Conservation (phyloP, 2,113 vertebrate genomes). For the Narcine bancroftii region DNA sequence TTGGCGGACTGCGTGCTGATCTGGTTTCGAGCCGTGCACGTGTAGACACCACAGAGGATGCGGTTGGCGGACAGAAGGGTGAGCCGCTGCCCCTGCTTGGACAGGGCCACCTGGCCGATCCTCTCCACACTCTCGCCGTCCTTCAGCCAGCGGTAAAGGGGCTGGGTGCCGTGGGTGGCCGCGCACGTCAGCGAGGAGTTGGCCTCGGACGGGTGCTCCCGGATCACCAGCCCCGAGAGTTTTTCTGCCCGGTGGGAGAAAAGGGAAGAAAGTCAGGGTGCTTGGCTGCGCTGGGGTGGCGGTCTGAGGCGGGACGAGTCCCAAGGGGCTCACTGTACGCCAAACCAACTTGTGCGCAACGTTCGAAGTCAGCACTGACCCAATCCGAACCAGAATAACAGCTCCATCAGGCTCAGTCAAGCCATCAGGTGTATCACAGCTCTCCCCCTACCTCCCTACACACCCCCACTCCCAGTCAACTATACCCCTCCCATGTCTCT, state of each 20-base stretch:
- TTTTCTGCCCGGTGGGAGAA: not conserved
- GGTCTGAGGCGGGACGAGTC: too few relatives aligned
- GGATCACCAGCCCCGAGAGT: not conserved
- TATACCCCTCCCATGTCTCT: not conserved
- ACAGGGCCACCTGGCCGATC: not conserved
- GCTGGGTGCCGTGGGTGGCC: not conserved
- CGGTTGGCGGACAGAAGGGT: not conserved
- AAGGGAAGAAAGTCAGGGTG: too few relatives aligned
- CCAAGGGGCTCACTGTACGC: too few relatives aligned
- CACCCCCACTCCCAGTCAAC: not conserved
- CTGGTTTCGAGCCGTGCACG: not conserved
- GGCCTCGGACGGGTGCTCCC: accelerated
- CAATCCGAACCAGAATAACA: too few relatives aligned
- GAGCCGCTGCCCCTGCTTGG: not conserved
- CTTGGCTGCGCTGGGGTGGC: too few relatives aligned
- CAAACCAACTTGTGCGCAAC: too few relatives aligned
- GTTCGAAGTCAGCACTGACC: too few relatives aligned
- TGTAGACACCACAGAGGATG: not conserved
- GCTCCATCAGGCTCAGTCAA: not conserved
- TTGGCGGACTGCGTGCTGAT: not conserved
- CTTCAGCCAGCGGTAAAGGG: not conserved
- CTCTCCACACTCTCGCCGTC: not conserved
- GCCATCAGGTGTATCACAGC: not conserved
- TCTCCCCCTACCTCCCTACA: not conserved
- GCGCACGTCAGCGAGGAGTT: not conserved